A percentile compares a stretch with the other conserved stretches of the same genome.
Evolutionary conservation across 2,113 vertebrate genomes (phyloP).

Genomic region (Galemys pyrenaicus): DNA sequence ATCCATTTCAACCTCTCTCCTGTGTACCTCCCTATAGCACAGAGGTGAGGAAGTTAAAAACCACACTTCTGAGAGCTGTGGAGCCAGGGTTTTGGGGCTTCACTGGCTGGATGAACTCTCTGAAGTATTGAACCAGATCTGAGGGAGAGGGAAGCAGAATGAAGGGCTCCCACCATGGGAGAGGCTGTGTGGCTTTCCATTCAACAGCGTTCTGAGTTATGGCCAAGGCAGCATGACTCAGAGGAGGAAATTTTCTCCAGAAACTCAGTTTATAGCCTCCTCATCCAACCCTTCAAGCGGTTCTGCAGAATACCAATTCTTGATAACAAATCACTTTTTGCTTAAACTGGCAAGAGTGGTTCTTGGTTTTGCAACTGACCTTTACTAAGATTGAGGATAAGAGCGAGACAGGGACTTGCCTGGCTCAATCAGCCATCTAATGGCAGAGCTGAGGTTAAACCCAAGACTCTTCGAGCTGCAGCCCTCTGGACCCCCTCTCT

Average conservation of each 20-base stretch:
- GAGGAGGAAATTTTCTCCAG: neutral
- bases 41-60: neutral
- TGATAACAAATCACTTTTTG: neutral
- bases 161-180: accelerated
- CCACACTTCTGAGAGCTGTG: neutral
- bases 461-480: neutral
- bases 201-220: neutral
- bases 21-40: neutral
- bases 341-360: neutral
- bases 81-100: neutral
- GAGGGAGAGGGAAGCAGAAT: neutral
- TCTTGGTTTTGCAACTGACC: neutral
- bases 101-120: neutral
- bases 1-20: neutral
- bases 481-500: neutral
- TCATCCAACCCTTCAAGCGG: neutral
- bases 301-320: neutral
- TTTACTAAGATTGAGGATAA: neutral
- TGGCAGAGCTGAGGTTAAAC: neutral
- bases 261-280: neutral
- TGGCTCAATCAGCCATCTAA: neutral
- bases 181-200: neutral
- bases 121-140: neutral
- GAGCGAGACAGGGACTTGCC: neutral
- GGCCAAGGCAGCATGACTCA: neutral